These are phyloP conservation scores for Oryzias dopingdopingensis DNA, from an alignment of 2,797 vertebrate species.

Conservation along the genomic window DNA sequence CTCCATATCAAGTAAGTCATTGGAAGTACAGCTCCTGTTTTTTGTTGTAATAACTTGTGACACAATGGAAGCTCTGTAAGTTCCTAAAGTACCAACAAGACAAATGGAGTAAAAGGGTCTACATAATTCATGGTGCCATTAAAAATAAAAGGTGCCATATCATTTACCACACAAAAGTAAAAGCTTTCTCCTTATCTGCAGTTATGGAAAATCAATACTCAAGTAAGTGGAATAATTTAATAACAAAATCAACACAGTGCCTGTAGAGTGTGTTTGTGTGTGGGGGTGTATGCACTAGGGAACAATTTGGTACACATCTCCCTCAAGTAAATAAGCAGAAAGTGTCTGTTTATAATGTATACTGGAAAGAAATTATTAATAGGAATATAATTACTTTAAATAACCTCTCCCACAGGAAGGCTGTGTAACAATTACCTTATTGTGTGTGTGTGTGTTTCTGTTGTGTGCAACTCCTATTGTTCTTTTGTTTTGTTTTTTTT, in stretches of 20 bases:
- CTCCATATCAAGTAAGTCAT: background rate
- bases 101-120: conserved; percentile 35
- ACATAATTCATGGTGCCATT: conserved; percentile 49
- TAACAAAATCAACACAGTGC: conserved; percentile 52
- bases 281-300: conserved; percentile 52
- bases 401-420: conserved; percentile 20
- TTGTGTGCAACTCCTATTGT: conserved; percentile 1
- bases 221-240: conserved; percentile 64
- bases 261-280: conserved; percentile 48
- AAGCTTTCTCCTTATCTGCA: conserved; percentile 42
- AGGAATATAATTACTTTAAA: conserved; percentile 43
- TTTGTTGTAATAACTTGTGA: conserved; percentile 1
- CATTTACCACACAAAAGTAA: conserved; percentile 53
- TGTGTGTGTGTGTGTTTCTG: conserved; percentile 1
- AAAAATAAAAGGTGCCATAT: conserved; percentile 37
- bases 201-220: conserved; percentile 67
- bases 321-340: conserved; percentile 53
- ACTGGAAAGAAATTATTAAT: conserved; percentile 48
- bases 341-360: conserved; percentile 39
- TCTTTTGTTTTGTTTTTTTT: background rate
- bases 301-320: conserved; percentile 57
- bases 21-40: conserved; percentile 8
- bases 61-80: conserved; percentile 13
- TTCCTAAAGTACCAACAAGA: conserved; percentile 16
- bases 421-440: conserved; percentile 10